Base-by-base conservation (phyloP, 2,113 vertebrate species). In the Festucalex cinctus region DNA sequence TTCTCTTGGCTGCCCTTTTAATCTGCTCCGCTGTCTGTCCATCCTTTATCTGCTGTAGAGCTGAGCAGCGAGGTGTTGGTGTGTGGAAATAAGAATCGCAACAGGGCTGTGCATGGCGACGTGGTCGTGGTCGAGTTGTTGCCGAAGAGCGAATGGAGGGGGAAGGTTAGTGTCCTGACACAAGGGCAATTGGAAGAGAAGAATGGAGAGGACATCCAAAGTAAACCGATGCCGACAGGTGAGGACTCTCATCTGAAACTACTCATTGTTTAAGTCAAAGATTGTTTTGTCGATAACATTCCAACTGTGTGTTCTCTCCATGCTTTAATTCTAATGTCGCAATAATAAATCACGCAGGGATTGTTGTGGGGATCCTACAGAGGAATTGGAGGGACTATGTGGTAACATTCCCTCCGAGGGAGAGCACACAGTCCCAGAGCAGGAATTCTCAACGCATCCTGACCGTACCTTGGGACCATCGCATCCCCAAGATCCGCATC, bases 341-440 rank as follows among this genome's bases (percentile, higher is more conserved):
- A n/a, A 17, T 32, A 0, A 68, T 26, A 2, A 53, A 66, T 36
- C 43, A 14, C 10, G 0, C 75, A 93, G 97, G 96, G 57, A 92
- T 91, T 46, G 92, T 98, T 2, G 94, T 98, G 65, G 97, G 97
- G 62, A 90, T 98, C 82, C 85, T 93, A 64, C 97, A 98, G 68
- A 94, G 95, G 88, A 98, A 96, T 82, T 98, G 97, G 97, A 90
- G 96, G 66, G 96, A 99, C 88, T 99, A 97, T 4, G 96, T 98
- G 79, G 97, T 94, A 35, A 98, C 96, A 0, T 97, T 98, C 63
- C 97, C 96, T 5, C 86, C 90, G 57, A 91, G 92, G 74, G 97
- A 98, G 69, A 95, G 94, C 64, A 84, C 82, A 36, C 95, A 93
- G 49, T 88, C 90, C 2, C 97, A 96, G 84, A 91, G 90, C 83